phyloP scores from a whole-genome alignment of 2,113 vertebrate species.

The Azemiops feae region DNA sequence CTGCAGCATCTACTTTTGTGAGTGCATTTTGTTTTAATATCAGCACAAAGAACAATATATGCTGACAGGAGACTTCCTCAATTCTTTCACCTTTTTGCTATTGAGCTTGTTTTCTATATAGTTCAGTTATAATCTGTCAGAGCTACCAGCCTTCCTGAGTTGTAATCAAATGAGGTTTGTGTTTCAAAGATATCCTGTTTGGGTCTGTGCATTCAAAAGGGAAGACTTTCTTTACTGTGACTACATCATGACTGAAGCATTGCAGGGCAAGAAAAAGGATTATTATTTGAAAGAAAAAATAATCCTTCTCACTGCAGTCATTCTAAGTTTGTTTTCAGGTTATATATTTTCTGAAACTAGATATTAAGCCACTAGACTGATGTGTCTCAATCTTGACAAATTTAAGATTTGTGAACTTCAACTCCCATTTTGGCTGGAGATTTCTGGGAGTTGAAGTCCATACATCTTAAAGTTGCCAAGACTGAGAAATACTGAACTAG shows the following conservation, averaged over 20 bases:
- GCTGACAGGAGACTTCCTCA: slow-evolving; percentile 6
- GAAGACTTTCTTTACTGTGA: accelerated
- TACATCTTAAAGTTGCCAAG: not conserved
- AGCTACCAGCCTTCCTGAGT: slow-evolving; percentile 23
- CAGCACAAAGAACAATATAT: slow-evolving; percentile 3
- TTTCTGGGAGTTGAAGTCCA: not conserved
- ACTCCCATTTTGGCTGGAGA: not conserved
- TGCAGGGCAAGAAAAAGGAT: slow-evolving; percentile 1
- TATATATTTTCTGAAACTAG: not conserved
- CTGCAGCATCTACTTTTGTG: not conserved
- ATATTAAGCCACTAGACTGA: not conserved
- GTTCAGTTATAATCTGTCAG: slow-evolving; percentile 18
- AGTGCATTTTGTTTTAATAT: slow-evolving; percentile 16
- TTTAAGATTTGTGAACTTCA: not conserved
- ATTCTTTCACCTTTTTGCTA: slow-evolving; percentile 10
- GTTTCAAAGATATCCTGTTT: not conserved
- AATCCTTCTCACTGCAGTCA: not conserved
- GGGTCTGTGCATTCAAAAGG: not conserved
- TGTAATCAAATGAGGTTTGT: slow-evolving; percentile 3
- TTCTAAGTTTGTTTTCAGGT: not conserved
- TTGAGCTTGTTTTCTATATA: slow-evolving; percentile 8
- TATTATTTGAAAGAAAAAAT: not conserved
- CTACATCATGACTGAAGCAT: not conserved
- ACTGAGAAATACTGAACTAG: not conserved
- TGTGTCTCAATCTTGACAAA: no score